Conservation (phyloP, 2,888 invertebrate species). For the Tachystola acroxantha region DNA sequence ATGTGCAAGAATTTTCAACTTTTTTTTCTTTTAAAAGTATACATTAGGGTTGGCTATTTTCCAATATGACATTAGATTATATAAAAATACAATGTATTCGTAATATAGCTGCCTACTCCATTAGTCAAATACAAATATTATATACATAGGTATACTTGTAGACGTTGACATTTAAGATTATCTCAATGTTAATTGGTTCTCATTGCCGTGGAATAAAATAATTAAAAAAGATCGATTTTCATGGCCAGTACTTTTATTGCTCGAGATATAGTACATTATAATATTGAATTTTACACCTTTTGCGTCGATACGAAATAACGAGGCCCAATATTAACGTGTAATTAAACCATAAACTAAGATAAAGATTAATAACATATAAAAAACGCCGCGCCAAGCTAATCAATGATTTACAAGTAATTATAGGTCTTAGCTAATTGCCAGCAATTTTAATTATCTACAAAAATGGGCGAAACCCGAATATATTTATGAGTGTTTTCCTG, state of each 20-base stretch:
- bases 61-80: too few relatives aligned
- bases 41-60: too few relatives aligned
- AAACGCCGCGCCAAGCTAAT: conserved; percentile 56
- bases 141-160: too few relatives aligned
- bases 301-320: conserved; percentile 43
- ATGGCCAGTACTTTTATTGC: conserved; percentile 35
- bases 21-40: conserved; percentile 31
- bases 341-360: conserved; percentile 74
- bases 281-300: conserved; percentile 54
- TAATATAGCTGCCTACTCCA: too few relatives aligned
- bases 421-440: conserved; percentile 57
- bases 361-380: conserved; percentile 47
- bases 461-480: conserved; percentile 40
- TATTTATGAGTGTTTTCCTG: conserved; percentile 37
- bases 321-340: conserved; percentile 50
- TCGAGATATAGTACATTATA: conserved; percentile 34
- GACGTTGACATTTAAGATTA: conserved; percentile 10
- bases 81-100: too few relatives aligned
- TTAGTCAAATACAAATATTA: too few relatives aligned
- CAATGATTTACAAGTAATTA: conserved; percentile 74
- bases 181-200: conserved; percentile 9
- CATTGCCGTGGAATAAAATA: conserved; percentile 12
- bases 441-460: conserved; percentile 71
- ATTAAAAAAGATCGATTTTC: conserved; percentile 16
- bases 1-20: conserved; percentile 31